A percentile compares a stretch with the other conserved stretches of the same genome.
phyloP scores from a whole-genome alignment of 2,888 invertebrate species.

The Microchrysa polita region DNA sequence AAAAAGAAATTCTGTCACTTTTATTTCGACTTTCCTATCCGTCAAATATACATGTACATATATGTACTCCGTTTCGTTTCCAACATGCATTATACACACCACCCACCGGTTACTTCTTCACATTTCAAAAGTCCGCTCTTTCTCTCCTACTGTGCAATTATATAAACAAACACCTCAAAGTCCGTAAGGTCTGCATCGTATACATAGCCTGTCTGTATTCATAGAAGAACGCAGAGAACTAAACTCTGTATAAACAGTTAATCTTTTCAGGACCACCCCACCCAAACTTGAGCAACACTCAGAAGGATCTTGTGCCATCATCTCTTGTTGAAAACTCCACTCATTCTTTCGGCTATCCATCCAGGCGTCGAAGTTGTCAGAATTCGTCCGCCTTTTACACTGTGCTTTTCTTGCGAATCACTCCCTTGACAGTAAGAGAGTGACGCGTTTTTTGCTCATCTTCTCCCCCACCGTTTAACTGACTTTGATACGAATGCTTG shows the following conservation, averaged over 20 bases:
- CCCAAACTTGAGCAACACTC: background rate
- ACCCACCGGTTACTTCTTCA: background rate
- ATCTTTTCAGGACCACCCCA: conserved; percentile 32
- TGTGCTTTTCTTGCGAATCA: conserved; percentile 14
- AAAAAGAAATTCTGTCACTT: conserved; percentile 34
- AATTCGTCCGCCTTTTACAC: conserved; percentile 37
- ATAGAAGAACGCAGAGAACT: conserved; percentile 2
- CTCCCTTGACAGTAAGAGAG: conserved; percentile 36
- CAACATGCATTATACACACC: background rate
- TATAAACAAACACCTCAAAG: conserved; percentile 43
- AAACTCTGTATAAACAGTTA: conserved; percentile 37
- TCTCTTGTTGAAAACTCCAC: conserved; percentile 14
- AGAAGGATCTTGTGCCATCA: conserved; percentile 37
- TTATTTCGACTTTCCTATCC: conserved; percentile 30
- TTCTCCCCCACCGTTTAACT: conserved; percentile 16
- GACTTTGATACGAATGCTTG: conserved; percentile 10
- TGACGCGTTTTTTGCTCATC: conserved; percentile 31
- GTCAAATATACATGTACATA: too few relatives aligned
- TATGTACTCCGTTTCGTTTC: background rate
- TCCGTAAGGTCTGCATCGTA: conserved; percentile 19
- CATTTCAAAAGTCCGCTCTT: background rate
- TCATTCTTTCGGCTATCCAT: background rate
- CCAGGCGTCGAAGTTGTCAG: background rate
- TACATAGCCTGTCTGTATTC: background rate
- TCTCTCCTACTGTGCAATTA: conserved; percentile 31